Percentiles rank a stretch among this genome's conserved stretches.
phyloP scores from a whole-genome alignment of 2,113 vertebrate genomes.

The Pluvialis apricaria region DNA sequence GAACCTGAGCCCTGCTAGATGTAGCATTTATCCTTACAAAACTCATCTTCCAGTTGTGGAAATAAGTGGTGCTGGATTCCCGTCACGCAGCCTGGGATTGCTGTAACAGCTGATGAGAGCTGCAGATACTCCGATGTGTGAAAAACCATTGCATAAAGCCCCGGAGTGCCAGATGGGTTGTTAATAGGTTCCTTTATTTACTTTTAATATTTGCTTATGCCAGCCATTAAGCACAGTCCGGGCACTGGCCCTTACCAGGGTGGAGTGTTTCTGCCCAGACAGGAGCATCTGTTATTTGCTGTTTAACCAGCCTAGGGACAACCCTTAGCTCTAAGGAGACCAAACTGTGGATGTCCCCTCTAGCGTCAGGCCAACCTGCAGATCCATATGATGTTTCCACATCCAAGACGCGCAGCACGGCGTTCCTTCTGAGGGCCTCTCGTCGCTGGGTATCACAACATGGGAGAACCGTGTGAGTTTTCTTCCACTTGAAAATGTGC shows the following conservation, averaged over 20 bases:
- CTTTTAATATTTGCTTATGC: neutral
- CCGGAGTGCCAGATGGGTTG: neutral
- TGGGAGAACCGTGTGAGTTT: neutral
- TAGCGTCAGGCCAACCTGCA: neutral
- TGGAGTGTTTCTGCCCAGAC: neutral
- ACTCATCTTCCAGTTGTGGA: neutral
- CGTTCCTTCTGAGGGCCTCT: neutral
- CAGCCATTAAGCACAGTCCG: accelerated
- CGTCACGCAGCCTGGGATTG: neutral
- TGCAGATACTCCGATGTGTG: accelerated
- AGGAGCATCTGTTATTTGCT: neutral
- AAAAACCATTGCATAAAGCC: neutral
- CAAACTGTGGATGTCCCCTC: accelerated
- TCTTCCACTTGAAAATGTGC: neutral
- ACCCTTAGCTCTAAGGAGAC: neutral
- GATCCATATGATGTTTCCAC: neutral
- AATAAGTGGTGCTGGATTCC: neutral
- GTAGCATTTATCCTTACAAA: neutral
- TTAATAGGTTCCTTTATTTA: neutral
- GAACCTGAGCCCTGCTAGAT: neutral
- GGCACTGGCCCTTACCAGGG: neutral
- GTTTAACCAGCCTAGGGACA: neutral
- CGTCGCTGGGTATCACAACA: neutral
- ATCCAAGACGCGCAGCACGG: accelerated
- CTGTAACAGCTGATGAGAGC: neutral